Conservation (phyloP, 2,888 invertebrate genomes). For the Ypsolopha sequella region DNA sequence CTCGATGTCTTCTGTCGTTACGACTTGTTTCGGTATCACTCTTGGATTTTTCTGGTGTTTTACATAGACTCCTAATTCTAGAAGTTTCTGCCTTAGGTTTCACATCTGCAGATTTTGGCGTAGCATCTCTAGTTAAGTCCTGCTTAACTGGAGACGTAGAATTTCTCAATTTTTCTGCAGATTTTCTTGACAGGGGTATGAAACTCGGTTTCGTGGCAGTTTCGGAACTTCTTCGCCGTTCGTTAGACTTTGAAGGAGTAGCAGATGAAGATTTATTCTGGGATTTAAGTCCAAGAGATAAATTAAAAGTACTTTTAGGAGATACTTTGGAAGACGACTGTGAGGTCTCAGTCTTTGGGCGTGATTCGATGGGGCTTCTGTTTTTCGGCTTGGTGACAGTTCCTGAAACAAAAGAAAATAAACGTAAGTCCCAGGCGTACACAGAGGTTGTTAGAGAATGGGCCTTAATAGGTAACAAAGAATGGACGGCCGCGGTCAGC, state of each 20-base stretch:
- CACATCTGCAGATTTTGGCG: slow-evolving; percentile 28
- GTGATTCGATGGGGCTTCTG: slow-evolving; percentile 49
- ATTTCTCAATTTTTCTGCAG: slow-evolving; percentile 35
- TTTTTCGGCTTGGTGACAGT: slow-evolving; percentile 41
- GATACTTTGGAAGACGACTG: slow-evolving; percentile 63
- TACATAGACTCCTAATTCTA: slow-evolving; percentile 32
- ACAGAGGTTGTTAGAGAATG: too few species aligned
- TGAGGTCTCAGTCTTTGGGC: slow-evolving; percentile 56
- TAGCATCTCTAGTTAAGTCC: slow-evolving; percentile 34
- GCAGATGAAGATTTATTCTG: slow-evolving; percentile 33
- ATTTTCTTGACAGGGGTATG: slow-evolving; percentile 57
- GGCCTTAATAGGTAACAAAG: not conserved
- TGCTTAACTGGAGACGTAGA: slow-evolving; percentile 51
- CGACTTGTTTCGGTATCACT: slow-evolving; percentile 53
- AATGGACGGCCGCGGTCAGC: not conserved
- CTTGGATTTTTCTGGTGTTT: slow-evolving; percentile 54
- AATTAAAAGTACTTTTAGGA: slow-evolving; percentile 49
- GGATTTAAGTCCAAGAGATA: slow-evolving; percentile 47
- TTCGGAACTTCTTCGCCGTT: slow-evolving; percentile 49
- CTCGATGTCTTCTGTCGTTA: slow-evolving; percentile 56
- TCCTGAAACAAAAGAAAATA: slow-evolving; percentile 49
- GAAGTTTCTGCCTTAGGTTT: slow-evolving; percentile 42
- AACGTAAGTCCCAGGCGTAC: not conserved
- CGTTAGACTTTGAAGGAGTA: slow-evolving; percentile 33
- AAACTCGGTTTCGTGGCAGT: slow-evolving; percentile 44